These are phyloP conservation scores for Epinotia ramella DNA, from an alignment of 2,888 invertebrate species.

Conservation along the genomic window DNA sequence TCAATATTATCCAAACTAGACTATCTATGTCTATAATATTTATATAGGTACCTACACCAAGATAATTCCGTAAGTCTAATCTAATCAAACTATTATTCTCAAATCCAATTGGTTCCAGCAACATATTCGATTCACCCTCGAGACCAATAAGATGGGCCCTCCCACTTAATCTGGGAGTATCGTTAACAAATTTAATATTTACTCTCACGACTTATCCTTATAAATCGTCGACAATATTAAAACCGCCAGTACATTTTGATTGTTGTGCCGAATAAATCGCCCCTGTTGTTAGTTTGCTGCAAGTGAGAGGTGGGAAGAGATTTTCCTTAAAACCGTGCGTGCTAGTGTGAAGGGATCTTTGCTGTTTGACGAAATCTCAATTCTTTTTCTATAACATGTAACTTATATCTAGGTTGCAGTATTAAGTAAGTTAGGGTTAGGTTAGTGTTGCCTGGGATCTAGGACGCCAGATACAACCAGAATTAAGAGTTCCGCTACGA, in stretches of 20 bases:
- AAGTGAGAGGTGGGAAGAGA: conserved; percentile 52
- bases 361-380: no score
- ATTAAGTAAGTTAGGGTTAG: no score
- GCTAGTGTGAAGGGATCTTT: no score
- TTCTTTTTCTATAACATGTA: no score
- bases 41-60: not conserved
- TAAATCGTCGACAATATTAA: conserved; percentile 85
- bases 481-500: no score
- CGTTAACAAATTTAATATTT: conserved; percentile 85
- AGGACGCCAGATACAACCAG: no score
- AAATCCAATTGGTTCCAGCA: conserved; percentile 48
- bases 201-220: conserved; percentile 83
- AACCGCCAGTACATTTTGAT: conserved; percentile 83
- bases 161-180: conserved; percentile 82
- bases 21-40: not conserved
- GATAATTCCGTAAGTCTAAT: conserved; percentile 23
- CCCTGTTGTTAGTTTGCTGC: conserved; percentile 62
- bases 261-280: conserved; percentile 67
- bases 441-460: no score
- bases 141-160: conserved; percentile 59
- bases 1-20: not conserved
- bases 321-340: not conserved
- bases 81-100: conserved; percentile 18
- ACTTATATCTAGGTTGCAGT: no score
- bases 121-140: conserved; percentile 47